phyloP scores from a whole-genome alignment of 2,888 invertebrate genomes.

The Lamellibrachia satsuma region DNA sequence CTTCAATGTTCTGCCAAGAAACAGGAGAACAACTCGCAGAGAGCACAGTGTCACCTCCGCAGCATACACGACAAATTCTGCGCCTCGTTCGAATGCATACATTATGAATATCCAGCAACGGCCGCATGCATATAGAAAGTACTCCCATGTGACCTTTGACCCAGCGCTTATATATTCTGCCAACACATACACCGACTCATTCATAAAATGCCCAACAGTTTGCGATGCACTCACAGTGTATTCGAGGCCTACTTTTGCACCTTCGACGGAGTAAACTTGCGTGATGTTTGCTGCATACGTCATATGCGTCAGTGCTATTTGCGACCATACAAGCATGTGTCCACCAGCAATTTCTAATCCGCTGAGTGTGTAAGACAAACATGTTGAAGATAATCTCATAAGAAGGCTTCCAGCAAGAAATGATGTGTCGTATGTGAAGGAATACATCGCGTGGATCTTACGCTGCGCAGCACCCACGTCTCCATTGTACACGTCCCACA shows the following conservation, averaged over 20 bases:
- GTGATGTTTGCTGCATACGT: neutral
- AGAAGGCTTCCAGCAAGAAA: neutral
- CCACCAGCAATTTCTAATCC: neutral
- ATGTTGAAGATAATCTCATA: neutral
- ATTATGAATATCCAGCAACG: neutral
- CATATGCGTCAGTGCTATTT: neutral
- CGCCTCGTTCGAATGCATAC: neutral
- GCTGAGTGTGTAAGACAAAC: neutral
- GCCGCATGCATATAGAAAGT: neutral
- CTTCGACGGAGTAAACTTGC: neutral
- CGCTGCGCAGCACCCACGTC: conserved; percentile 34
- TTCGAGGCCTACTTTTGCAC: neutral
- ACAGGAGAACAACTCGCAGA: neutral
- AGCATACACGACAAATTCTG: neutral
- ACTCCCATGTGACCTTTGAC: conserved; percentile 11
- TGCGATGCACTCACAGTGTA: neutral
- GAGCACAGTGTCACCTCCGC: neutral
- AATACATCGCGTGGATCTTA: conserved; percentile 31
- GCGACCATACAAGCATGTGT: neutral
- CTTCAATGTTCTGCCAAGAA: neutral
- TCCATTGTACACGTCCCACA: conserved; percentile 37
- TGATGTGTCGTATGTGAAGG: conserved; percentile 12
- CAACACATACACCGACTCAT: neutral
- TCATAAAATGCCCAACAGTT: neutral
- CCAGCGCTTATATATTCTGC: neutral